Evolutionary conservation across 2,113 vertebrate genomes (phyloP), one percentile per base, ranked within the genome.

Genomic region (Hystrix cristata): DNA sequence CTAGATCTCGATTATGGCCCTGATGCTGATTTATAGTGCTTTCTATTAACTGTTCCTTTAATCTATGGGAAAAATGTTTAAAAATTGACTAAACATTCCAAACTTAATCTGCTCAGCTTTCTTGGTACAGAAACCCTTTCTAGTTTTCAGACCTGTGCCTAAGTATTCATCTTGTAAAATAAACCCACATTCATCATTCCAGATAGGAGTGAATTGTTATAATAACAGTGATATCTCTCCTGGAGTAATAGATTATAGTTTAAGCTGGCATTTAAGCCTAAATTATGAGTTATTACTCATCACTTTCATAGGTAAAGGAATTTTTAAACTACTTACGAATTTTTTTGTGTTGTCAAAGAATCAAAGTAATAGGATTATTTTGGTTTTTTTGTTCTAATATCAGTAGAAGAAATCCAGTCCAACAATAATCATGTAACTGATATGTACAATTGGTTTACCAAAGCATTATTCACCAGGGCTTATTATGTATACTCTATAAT

Each of bases 401-500:
- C 46, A 92, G 18, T 84, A 13, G 27, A 91, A 95, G 79, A 96
- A 95, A 94, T 93, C 31, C 23, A 94, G 15, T 85, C 94, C 84
- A 96, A 86, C n/a, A 96, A 95, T 97, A 96, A 94, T 87, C 31
- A 15, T 81, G 51, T 62, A 92, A 95, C 53, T 97, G 43, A 94
- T 94, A 76, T 53, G 93, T 43, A 7, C 83, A 81, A 43, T 90
- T 69, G 87, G 92, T 92, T 97, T 96, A 46, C 78, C 80, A 94
- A 55, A 82, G 12, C 15, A 65, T 90, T 87, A 96, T 29, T 78
- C 43, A 67, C 43, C 80, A 91, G 86, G 84, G n/a, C 92, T 96
- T 93, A 92, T 80, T 97, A 78, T 93, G 82, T 85, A 38, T 10
- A 87, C 83, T 34, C 65, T 97, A 78, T 97, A 95, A 97, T 97